phyloP scores from a whole-genome alignment of 2,888 invertebrate species.

The Cryptosula pallasiana region DNA sequence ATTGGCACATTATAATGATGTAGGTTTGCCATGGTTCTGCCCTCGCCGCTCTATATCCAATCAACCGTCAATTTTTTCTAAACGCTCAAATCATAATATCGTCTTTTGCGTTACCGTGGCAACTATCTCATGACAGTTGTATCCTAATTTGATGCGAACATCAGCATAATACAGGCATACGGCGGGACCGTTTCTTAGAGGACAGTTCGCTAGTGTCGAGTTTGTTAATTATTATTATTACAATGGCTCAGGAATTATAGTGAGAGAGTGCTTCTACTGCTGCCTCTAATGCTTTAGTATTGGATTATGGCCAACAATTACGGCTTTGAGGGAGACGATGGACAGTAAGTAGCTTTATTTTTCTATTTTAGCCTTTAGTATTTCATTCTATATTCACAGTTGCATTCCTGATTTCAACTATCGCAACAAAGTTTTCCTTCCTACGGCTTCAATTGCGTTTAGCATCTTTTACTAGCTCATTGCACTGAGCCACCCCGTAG shows the following conservation, averaged over 20 bases:
- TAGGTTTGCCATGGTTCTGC: not conserved
- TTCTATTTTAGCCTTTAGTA: too few species aligned
- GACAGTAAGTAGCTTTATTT: conserved; percentile 14
- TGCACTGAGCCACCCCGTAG: too few species aligned
- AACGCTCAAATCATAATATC: not conserved
- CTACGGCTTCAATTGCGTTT: too few species aligned
- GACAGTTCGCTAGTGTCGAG: not conserved
- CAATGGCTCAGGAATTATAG: not conserved
- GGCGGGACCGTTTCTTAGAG: conserved; percentile 6
- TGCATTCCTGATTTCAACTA: too few species aligned
- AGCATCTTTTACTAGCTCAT: too few species aligned
- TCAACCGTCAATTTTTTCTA: not conserved
- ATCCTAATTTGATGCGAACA: not conserved
- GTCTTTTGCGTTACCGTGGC: conserved; percentile 5
- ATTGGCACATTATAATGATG: not conserved
- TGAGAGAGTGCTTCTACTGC: too few species aligned
- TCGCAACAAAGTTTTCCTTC: too few species aligned
- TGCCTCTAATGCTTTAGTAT: too few species aligned
- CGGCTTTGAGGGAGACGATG: not conserved
- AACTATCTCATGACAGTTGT: not conserved
- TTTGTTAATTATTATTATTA: not conserved
- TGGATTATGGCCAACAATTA: conserved; percentile 18
- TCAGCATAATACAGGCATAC: not conserved
- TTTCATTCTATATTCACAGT: too few species aligned
- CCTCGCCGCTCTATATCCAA: not conserved